phyloP scores from a whole-genome alignment of 2,888 invertebrate genomes.

The Heliconius ethilla region DNA sequence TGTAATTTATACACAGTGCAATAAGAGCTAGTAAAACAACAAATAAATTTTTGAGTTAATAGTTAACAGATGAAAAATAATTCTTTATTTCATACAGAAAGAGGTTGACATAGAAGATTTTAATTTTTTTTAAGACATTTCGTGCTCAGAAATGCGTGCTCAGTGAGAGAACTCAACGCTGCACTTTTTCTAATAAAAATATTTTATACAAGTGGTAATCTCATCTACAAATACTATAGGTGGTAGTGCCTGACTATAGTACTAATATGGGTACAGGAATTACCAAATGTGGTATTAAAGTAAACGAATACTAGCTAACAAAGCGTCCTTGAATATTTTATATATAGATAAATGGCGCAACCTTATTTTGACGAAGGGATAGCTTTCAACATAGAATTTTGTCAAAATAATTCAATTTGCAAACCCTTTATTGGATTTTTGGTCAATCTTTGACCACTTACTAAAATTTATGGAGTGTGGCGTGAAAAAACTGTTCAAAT shows the following conservation, averaged over 20 bases:
- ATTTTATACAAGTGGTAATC: too few relatives aligned
- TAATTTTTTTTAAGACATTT: too few relatives aligned
- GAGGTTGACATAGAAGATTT: too few relatives aligned
- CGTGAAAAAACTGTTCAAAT: background rate
- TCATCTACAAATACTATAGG: too few relatives aligned
- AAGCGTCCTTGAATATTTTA: background rate
- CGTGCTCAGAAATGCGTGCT: too few relatives aligned
- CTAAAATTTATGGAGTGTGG: background rate
- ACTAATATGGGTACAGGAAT: too few relatives aligned
- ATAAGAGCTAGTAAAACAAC: background rate
- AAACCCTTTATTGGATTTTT: slow-evolving; percentile 41
- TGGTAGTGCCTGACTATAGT: too few relatives aligned
- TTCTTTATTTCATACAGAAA: background rate
- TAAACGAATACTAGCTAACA: background rate
- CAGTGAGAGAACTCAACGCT: too few relatives aligned
- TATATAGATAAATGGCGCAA: background rate
- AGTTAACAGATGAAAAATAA: background rate
- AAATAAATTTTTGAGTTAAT: background rate
- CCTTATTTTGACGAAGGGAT: background rate
- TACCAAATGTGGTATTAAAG: background rate
- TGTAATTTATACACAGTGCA: background rate
- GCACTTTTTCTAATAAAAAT: too few relatives aligned
- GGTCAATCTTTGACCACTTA: slow-evolving; percentile 38
- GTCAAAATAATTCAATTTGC: slow-evolving; percentile 40
- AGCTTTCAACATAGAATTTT: slow-evolving; percentile 34